phyloP scores from a whole-genome alignment of 2,797 vertebrate species.

The Danio tinwini region DNA sequence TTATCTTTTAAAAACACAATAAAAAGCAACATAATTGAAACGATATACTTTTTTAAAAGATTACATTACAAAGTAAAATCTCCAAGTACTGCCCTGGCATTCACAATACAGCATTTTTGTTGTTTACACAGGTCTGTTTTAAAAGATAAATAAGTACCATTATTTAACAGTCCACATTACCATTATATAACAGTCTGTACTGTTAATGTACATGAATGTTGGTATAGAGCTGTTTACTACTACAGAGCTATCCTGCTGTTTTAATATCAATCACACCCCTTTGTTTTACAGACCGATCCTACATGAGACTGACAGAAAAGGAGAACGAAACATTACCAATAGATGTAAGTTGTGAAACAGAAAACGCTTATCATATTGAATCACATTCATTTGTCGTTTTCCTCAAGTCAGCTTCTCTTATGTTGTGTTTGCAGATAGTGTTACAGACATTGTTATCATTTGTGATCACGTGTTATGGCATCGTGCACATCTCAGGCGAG shows the following conservation, averaged over 20 bases:
- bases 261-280: neutral
- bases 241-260: neutral
- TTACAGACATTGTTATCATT: constrained; percentile 96
- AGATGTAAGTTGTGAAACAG: constrained; percentile 84
- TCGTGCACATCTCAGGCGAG: constrained; percentile 96
- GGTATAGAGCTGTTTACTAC: neutral
- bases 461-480: constrained; percentile 94
- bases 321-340: constrained; percentile 95
- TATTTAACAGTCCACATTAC: no score
- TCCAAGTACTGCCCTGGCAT: no score
- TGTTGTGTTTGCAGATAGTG: constrained; percentile 85
- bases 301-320: constrained; percentile 97
- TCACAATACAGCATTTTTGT: no score
- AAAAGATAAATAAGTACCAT: no score
- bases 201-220: neutral
- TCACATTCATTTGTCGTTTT: neutral
- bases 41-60: no score
- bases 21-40: no score
- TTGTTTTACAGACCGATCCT: constrained; percentile 87
- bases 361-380: neutral
- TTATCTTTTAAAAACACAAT: no score
- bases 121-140: no score
- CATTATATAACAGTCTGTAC: neutral
- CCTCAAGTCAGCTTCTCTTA: neutral
- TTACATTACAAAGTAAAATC: no score